phyloP scores from a whole-genome alignment of 2,113 vertebrate genomes.

The Melanotaenia duboulayi region DNA sequence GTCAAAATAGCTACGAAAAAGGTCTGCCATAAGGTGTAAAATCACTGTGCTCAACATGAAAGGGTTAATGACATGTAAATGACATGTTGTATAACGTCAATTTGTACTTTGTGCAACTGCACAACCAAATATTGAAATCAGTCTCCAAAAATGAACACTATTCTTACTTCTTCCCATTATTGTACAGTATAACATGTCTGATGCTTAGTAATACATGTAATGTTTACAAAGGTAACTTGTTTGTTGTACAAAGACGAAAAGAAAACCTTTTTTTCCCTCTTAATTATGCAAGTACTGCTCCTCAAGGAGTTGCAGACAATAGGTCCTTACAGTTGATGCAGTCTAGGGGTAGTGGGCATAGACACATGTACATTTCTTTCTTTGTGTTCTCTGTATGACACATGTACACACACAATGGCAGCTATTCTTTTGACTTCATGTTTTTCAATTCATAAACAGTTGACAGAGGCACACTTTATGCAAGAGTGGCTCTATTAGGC shows the following conservation, averaged over 20 bases:
- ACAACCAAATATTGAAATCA: not conserved
- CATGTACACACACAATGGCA: conserved; percentile 26
- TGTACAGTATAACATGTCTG: not conserved
- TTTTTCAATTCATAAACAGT: conserved; percentile 28
- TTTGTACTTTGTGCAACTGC: not conserved
- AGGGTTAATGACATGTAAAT: not conserved
- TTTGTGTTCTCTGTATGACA: conserved; percentile 23
- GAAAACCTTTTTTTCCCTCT: not conserved
- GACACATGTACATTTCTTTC: conserved; percentile 40
- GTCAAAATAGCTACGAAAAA: not conserved
- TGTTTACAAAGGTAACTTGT: too few relatives aligned
- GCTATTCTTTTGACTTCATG: conserved; percentile 29
- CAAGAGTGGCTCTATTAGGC: not conserved
- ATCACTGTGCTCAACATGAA: not conserved
- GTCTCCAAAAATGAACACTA: not conserved
- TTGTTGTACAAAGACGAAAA: conserved; percentile 1
- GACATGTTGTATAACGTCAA: not conserved
- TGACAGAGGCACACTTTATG: conserved; percentile 1
- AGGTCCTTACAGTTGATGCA: conserved; percentile 29
- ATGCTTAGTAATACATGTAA: not conserved
- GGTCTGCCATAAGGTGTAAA: not conserved
- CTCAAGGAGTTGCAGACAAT: conserved; percentile 32
- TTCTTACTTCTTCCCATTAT: not conserved
- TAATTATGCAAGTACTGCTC: not conserved
- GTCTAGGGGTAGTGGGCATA: conserved; percentile 16